Conservation (phyloP, 2,113 vertebrate species). For the Eublepharis macularius region DNA sequence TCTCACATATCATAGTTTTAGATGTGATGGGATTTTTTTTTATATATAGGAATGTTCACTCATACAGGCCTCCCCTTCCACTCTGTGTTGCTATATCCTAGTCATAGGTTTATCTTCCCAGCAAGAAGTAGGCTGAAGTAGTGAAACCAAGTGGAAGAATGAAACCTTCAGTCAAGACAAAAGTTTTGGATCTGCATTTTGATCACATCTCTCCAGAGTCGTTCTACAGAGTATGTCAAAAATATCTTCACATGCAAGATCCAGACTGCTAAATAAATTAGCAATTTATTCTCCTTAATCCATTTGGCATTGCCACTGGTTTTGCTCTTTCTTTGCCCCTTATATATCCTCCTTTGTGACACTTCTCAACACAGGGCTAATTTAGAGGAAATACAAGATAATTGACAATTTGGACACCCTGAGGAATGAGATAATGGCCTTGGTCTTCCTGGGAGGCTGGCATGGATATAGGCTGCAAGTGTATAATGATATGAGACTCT, state of each 20-base stretch:
- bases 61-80: not conserved
- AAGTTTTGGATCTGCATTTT: not conserved
- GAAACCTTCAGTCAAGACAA: not conserved
- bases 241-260: constrained; percentile 8
- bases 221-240: not conserved
- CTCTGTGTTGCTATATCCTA: not conserved
- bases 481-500: constrained; percentile 21
- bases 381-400: constrained; percentile 24
- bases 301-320: not conserved
- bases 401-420: constrained; percentile 13
- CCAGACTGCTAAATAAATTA: constrained; percentile 37
- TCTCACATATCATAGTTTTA: too few relatives aligned
- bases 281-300: not conserved
- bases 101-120: not conserved
- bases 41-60: not conserved
- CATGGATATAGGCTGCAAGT: constrained; percentile 11
- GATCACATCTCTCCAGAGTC: not conserved
- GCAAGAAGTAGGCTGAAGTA: not conserved
- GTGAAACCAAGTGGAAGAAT: not conserved
- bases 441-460: constrained; percentile 30
- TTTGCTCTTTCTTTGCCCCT: constrained; percentile 9
- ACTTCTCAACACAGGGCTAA: not conserved
- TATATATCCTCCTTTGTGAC: not conserved
- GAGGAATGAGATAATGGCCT: constrained; percentile 20
- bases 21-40: not conserved